These are phyloP conservation scores for Strigamia maritima DNA, from an alignment of 2,888 invertebrate species.

Conservation along the genomic window DNA sequence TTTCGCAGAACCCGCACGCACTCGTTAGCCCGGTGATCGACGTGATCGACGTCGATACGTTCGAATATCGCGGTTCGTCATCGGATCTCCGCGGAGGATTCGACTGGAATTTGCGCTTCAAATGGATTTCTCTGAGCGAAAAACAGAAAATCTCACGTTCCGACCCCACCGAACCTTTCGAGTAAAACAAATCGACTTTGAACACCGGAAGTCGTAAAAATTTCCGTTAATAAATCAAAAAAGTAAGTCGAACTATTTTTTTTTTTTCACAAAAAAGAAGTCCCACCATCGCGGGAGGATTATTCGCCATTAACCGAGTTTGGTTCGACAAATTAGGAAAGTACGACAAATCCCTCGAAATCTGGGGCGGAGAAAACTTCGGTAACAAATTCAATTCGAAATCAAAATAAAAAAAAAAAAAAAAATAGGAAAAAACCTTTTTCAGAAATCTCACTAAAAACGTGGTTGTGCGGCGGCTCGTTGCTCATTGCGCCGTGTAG, in stretches of 20 bases:
- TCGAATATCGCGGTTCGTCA: constrained; percentile 95
- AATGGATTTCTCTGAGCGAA: constrained; percentile 92
- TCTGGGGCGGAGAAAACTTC: constrained; percentile 98
- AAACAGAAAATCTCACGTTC: constrained; percentile 75
- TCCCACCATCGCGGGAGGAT: constrained; percentile 97
- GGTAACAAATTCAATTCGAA: constrained; percentile 55
- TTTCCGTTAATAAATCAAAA: neutral
- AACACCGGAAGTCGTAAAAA: neutral
- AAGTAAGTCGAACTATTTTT: neutral
- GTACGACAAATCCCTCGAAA: constrained; percentile 97
- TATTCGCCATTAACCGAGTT: constrained; percentile 88
- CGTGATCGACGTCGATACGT: constrained; percentile 98
- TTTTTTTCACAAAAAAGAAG: constrained; percentile 60
- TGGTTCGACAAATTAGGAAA: constrained; percentile 94
- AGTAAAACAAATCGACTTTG: constrained; percentile 48
- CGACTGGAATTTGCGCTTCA: constrained; percentile 98
- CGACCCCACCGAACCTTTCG: constrained; percentile 86
- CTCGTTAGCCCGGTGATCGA: constrained; percentile 99
- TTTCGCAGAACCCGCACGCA: neutral
- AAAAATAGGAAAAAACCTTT: neutral
- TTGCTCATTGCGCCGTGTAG: constrained; percentile 55
- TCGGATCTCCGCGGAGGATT: constrained; percentile 94
- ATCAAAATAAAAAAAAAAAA: neutral
- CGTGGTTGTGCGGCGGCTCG: constrained; percentile 55
- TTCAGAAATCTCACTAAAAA: constrained; percentile 48